phyloP scores from a whole-genome alignment of 2,888 invertebrate species.

The Pristionchus arcanus region DNA sequence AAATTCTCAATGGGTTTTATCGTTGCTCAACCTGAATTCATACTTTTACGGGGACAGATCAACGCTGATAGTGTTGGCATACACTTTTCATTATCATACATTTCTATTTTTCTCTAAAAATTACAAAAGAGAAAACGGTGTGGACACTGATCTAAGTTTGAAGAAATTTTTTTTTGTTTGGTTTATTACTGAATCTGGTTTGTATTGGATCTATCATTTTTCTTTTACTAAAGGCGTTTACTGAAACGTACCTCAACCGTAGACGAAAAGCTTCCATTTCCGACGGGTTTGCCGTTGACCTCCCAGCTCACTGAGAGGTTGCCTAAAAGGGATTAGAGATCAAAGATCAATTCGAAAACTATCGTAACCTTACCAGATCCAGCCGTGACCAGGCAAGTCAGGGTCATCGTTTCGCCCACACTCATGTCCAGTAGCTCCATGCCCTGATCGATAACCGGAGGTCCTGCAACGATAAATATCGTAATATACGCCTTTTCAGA shows the following conservation, averaged over 20 bases:
- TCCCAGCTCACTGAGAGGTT: slow-evolving; percentile 66
- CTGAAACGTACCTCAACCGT: slow-evolving; percentile 56
- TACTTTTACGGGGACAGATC: no score
- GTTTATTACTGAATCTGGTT: no score
- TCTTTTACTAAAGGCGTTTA: not conserved
- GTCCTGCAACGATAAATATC: slow-evolving; percentile 63
- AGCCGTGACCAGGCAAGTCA: slow-evolving; percentile 80
- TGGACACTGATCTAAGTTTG: no score
- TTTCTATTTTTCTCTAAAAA: no score
- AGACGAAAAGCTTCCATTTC: slow-evolving; percentile 58
- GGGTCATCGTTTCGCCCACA: slow-evolving; percentile 79
- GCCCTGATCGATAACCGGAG: slow-evolving; percentile 70
- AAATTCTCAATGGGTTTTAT: no score
- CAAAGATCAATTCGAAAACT: not conserved
- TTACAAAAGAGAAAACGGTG: no score
- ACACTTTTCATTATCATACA: no score
- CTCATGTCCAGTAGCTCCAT: slow-evolving; percentile 62
- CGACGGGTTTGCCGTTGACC: slow-evolving; percentile 66
- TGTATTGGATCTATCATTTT: no score
- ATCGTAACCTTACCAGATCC: slow-evolving; percentile 74
- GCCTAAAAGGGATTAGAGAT: not conserved
- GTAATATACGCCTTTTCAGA: slow-evolving; percentile 45
- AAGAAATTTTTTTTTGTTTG: no score
- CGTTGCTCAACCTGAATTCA: no score
- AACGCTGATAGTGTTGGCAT: no score